Percentiles rank a stretch among this genome's conserved stretches.
phyloP scores from a whole-genome alignment of 1,140 invertebrate genomes.

The Meloidogyne floridensis region DNA sequence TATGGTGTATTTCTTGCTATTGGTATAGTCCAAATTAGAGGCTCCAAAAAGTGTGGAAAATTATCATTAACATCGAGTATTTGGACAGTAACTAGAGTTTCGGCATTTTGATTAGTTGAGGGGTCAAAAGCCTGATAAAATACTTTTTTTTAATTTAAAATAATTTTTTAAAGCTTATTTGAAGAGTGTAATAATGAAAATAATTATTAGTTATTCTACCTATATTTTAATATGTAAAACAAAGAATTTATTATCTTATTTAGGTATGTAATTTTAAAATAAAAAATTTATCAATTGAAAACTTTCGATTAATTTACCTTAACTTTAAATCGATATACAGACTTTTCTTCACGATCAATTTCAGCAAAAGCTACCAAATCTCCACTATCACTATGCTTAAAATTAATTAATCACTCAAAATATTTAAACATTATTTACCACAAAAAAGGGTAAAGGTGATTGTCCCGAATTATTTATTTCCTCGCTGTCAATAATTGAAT shows the following conservation, averaged over 20 bases:
- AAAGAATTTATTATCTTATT: too few relatives aligned
- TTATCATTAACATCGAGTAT: slow-evolving; percentile 65
- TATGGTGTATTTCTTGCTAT: slow-evolving; percentile 34
- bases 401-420: neutral
- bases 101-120: neutral
- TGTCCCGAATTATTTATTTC: neutral
- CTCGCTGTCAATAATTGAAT: slow-evolving; percentile 16
- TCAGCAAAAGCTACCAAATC: slow-evolving; percentile 57
- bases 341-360: slow-evolving; percentile 53
- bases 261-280: too few relatives aligned
- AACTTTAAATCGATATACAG: slow-evolving; percentile 49
- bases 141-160: too few relatives aligned
- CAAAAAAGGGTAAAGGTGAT: slow-evolving; percentile 51
- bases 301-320: slow-evolving; percentile 30
- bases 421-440: slow-evolving; percentile 19
- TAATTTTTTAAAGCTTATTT: too few relatives aligned
- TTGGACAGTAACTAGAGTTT: slow-evolving; percentile 45
- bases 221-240: too few relatives aligned
- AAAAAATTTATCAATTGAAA: neutral
- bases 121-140: slow-evolving; percentile 15
- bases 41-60: slow-evolving; percentile 51
- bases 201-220: too few relatives aligned
- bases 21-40: slow-evolving; percentile 40
- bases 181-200: too few relatives aligned
- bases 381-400: slow-evolving; percentile 49